A percentile compares a stretch with the other conserved stretches of the same genome.
Evolutionary conservation across 2,797 vertebrate species (phyloP).

Genomic region (Sebastes hopkinsi): DNA sequence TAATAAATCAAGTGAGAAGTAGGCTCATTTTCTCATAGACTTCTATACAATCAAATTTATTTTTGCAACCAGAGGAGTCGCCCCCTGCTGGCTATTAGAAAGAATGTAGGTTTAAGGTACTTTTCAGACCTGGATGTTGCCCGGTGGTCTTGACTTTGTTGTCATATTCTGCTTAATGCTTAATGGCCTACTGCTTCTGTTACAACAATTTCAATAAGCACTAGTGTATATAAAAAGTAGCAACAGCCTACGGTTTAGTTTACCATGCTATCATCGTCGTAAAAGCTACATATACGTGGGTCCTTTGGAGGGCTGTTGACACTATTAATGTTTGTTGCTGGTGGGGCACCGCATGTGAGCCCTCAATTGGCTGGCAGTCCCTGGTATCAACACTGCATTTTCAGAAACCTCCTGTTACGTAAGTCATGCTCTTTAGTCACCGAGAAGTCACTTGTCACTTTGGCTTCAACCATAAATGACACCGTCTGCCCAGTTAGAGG

Average conservation of each 20-base stretch:
- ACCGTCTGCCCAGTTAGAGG: background rate
- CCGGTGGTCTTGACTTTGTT: background rate
- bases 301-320: background rate
- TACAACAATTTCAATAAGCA: background rate
- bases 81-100: too few species aligned
- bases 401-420: background rate
- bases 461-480: conserved; percentile 8
- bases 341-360: background rate
- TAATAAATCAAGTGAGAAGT: too few species aligned
- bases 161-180: background rate
- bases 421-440: background rate
- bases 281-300: background rate
- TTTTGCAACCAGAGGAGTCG: too few species aligned
- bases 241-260: background rate
- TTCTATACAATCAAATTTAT: too few species aligned
- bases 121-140: too few species aligned
- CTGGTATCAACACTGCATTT: background rate
- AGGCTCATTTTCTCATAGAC: too few species aligned
- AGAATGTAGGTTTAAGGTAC: rapidly evolving
- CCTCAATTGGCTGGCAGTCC: background rate
- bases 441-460: conserved; percentile 6
- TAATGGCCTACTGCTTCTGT: background rate
- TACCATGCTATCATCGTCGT: background rate
- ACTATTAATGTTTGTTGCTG: background rate
- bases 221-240: background rate